Percentiles rank a stretch among this genome's conserved stretches.
These are phyloP conservation scores for Dendroctonus valens DNA, from an alignment of 1,140 invertebrate species.

Conservation along the genomic window DNA sequence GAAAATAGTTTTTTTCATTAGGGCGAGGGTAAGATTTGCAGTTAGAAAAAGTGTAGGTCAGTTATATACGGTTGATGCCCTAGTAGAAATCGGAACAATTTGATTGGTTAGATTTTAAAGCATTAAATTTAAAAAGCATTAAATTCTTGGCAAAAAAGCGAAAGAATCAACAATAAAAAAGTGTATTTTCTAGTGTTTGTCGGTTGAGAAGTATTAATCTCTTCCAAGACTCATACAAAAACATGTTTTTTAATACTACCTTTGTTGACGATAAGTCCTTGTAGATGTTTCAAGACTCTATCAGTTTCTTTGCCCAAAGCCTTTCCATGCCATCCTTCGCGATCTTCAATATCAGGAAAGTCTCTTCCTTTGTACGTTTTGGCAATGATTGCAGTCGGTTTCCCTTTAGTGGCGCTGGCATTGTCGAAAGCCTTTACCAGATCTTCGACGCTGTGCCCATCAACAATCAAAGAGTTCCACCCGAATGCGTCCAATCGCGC, in stretches of 20 bases:
- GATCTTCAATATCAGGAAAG: slow-evolving; percentile 73
- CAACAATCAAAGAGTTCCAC: slow-evolving; percentile 87
- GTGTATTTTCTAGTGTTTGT: background rate
- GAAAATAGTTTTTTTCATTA: background rate
- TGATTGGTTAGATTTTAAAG: no score
- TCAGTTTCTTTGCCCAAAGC: slow-evolving; percentile 81
- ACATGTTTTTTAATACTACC: no score
- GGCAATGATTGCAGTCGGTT: slow-evolving; percentile 90
- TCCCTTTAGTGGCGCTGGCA: slow-evolving; percentile 71
- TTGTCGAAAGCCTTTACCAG: slow-evolving; percentile 85
- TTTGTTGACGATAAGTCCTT: slow-evolving; percentile 63
- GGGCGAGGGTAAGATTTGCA: no score
- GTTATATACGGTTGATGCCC: background rate
- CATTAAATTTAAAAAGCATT: no score
- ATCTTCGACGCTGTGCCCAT: slow-evolving; percentile 92
- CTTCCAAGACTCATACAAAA: no score
- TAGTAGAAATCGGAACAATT: no score
- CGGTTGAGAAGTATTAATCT: no score
- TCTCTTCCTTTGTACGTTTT: slow-evolving; percentile 82
- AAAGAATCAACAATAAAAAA: background rate
- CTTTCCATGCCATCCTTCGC: slow-evolving; percentile 97
- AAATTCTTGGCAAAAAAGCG: no score
- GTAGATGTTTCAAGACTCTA: slow-evolving; percentile 70
- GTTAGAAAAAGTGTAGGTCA: no score
- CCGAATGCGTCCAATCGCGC: slow-evolving; percentile 90